Conservation (phyloP, 2,797 vertebrate genomes). For the Ctenochaetus hawaiiensis region DNA sequence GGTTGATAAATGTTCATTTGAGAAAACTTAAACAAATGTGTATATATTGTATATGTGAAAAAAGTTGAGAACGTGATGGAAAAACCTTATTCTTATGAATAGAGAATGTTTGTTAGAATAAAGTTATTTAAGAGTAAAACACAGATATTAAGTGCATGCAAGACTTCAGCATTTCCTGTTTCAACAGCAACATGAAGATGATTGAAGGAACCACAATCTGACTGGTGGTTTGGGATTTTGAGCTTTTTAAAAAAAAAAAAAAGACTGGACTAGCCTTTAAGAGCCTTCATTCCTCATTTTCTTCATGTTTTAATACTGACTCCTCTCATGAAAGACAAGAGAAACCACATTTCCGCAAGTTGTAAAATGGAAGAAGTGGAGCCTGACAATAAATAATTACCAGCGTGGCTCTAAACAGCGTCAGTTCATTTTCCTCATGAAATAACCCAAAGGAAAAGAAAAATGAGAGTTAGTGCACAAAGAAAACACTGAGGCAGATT, state of each 20-base stretch:
- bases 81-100: background rate
- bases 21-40: background rate
- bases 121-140: background rate
- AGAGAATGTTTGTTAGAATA: background rate
- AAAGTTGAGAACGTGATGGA: background rate
- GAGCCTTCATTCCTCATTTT: background rate
- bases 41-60: no score
- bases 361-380: constrained; percentile 40
- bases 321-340: constrained; percentile 3
- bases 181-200: background rate
- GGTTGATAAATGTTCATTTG: background rate
- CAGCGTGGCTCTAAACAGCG: constrained; percentile 16
- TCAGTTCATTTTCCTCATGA: constrained; percentile 61
- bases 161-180: background rate
- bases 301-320: constrained; percentile 6
- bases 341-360: constrained; percentile 10
- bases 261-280: background rate
- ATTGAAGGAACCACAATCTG: fast-evolving
- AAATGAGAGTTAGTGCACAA: constrained; percentile 32
- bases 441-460: constrained; percentile 56
- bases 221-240: background rate
- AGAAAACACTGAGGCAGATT: constrained; percentile 41
- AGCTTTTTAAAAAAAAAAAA: background rate
- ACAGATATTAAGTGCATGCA: background rate
- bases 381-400: constrained; percentile 63